Evolutionary conservation across 2,888 invertebrate species (phyloP), one percentile per base, ranked within the genome.

Genomic region (Monopis laevigella): DNA sequence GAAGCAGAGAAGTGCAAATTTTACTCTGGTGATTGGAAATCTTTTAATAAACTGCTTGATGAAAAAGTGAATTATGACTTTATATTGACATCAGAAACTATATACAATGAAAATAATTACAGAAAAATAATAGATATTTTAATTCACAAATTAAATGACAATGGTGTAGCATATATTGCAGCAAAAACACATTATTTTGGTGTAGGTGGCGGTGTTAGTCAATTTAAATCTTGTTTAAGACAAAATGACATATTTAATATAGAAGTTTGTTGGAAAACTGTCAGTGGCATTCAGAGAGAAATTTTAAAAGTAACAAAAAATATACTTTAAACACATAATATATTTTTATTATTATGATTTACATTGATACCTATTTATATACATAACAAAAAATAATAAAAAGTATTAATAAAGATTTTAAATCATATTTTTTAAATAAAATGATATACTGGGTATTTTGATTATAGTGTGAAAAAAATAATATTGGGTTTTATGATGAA

Each of bases 111-210:
- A 28, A 71, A 82, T 1, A 93, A 92, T 69, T 91, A 97, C 59
- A 56, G 68, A 16, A 94, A 94, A 61, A 72, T 98, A 0, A 80
- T 89, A 41, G 59, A 84, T 30, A 67, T 93, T 14, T 88, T 96
- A 54, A 72, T 83, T 54, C 65, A 75, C 30, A 82, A 84, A 51
- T 71, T 92, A 36, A 85, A 83, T 49, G 61, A 65, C 43, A 58
- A 67, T 62, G 96, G 94, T 28, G 56, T 61, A 32, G 75, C 84
- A 47, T 88, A 86, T 62, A 66, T 98, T 42, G 96, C 96, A 40
- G 96, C 94, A 2, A 98, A 98, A 82, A 86, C 86, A 10, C 88
- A 90, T 68, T 98, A 98, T 67, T 98, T 98, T 82, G 98, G 98
- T 47, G 93, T 97, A 14, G 97, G 97, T 8, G 98, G 98, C 39